phyloP scores from a whole-genome alignment of 2,888 invertebrate species.

The Tineola bisselliella region DNA sequence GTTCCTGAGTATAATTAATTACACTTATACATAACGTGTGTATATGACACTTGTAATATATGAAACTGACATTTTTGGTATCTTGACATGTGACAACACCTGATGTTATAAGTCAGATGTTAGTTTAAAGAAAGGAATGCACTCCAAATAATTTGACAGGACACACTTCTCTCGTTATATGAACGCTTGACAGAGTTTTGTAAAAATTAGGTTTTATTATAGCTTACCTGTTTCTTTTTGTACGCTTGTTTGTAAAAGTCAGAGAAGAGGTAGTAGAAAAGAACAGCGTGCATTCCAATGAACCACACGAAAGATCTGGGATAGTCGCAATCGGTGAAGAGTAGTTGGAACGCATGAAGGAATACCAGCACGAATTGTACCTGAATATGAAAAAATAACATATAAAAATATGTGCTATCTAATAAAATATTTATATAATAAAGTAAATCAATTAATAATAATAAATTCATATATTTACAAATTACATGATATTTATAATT shows the following conservation, averaged over 20 bases:
- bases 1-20: too few species aligned
- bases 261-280: conserved; percentile 93
- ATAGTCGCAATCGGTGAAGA: conserved; percentile 90
- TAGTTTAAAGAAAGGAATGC: too few species aligned
- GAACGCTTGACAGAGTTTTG: background rate
- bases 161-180: background rate
- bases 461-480: too few species aligned
- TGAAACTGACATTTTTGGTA: too few species aligned
- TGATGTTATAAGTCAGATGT: too few species aligned
- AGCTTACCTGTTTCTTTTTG: conserved; percentile 35
- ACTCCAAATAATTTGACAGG: too few species aligned
- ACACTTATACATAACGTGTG: too few species aligned
- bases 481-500: too few species aligned
- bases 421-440: conserved; percentile 14
- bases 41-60: too few species aligned
- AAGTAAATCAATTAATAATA: too few species aligned
- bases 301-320: conserved; percentile 89
- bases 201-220: too few species aligned
- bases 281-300: conserved; percentile 90
- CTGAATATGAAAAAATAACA: conserved; percentile 52
- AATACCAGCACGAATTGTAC: conserved; percentile 89
- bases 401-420: background rate
- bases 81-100: too few species aligned
- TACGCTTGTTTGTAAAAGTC: conserved; percentile 89
- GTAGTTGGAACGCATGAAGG: conserved; percentile 87